Evolutionary conservation across 1,140 invertebrate genomes (phyloP).

Genomic region (Gryon sp.): DNA sequence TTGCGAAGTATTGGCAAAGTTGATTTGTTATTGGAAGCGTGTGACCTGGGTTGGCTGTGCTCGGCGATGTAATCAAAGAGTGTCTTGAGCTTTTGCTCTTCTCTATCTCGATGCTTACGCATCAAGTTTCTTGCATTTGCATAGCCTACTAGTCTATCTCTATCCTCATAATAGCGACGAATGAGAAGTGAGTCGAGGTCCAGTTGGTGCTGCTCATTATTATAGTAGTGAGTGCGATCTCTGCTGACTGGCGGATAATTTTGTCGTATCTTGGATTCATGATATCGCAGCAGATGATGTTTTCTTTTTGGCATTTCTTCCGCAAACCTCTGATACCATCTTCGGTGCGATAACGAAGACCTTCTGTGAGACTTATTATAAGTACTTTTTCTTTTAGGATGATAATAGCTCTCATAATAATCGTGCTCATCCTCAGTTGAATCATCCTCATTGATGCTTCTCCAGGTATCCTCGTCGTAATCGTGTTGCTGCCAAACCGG

Average conservation of each 20-base stretch:
- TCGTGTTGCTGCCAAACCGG: conserved; percentile 35
- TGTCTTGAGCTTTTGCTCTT: conserved; percentile 26
- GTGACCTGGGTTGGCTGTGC: conserved; percentile 21
- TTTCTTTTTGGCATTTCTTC: conserved; percentile 33
- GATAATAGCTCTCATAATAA: conserved; percentile 30
- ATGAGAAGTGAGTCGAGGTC: conserved; percentile 2
- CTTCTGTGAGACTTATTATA: conserved; percentile 1
- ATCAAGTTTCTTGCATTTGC: neutral
- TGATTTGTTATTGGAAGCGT: no score
- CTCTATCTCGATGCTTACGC: conserved; percentile 9
- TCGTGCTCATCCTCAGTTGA: conserved; percentile 40
- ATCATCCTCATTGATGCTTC: conserved; percentile 31
- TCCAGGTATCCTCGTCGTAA: conserved; percentile 43
- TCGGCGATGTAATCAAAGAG: conserved; percentile 22
- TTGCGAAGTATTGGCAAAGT: no score
- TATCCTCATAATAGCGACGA: conserved; percentile 48
- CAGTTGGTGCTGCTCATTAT: conserved; percentile 13
- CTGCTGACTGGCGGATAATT: conserved; percentile 27
- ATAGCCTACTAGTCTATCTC: conserved; percentile 8
- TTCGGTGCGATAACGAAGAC: conserved; percentile 33
- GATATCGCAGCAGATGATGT: conserved; percentile 17
- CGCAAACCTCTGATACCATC: conserved; percentile 28
- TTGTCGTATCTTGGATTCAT: conserved; percentile 44
- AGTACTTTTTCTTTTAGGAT: no score
- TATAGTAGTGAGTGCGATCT: conserved; percentile 25